These are phyloP conservation scores for Ophraella communa DNA, from an alignment of 2,888 invertebrate genomes.

Conservation along the genomic window DNA sequence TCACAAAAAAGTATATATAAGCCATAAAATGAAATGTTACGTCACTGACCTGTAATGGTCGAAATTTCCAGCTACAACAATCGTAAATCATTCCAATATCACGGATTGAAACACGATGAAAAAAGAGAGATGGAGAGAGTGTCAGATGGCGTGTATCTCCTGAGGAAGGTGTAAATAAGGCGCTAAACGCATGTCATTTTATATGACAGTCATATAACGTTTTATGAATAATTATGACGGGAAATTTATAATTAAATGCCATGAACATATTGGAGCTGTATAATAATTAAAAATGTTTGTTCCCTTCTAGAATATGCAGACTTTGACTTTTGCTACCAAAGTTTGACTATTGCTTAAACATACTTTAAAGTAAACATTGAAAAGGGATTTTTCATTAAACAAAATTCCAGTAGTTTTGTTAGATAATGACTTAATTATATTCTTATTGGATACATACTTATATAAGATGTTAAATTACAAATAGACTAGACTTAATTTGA, in stretches of 20 bases:
- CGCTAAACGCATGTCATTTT: constrained; percentile 16
- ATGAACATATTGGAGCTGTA: neutral
- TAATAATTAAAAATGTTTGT: neutral
- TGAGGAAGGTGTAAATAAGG: constrained; percentile 21
- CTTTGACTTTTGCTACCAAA: too few species aligned
- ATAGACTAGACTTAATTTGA: too few species aligned
- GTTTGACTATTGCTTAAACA: too few species aligned
- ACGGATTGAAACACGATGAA: constrained; percentile 14
- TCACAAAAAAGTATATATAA: too few species aligned
- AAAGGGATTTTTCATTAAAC: too few species aligned
- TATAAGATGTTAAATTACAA: too few species aligned
- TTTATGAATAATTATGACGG: constrained; percentile 21
- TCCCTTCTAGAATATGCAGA: neutral
- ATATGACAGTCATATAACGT: constrained; percentile 16
- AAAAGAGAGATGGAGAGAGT: neutral
- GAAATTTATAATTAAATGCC: constrained; percentile 7
- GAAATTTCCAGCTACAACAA: neutral
- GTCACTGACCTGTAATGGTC: neutral
- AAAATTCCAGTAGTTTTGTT: too few species aligned
- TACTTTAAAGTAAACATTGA: too few species aligned
- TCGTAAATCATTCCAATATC: neutral
- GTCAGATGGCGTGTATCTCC: constrained; percentile 8
- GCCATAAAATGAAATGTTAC: neutral
- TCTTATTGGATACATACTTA: too few species aligned
- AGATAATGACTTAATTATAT: too few species aligned